Conservation (phyloP, 2,113 vertebrate genomes). For the Centropus bengalensis region DNA sequence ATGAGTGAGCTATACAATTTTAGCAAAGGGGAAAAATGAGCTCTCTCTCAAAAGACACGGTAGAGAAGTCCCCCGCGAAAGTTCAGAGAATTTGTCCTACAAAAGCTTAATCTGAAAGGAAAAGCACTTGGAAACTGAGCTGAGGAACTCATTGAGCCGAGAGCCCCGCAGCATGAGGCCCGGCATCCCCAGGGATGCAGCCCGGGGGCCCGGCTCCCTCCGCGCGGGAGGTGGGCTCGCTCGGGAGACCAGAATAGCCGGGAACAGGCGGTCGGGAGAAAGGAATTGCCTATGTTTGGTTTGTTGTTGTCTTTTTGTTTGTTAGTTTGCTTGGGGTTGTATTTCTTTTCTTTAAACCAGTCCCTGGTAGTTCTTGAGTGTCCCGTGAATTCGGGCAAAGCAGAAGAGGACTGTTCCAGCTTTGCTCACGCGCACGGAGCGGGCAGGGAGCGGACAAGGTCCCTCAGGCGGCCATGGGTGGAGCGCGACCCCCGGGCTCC, state of each 20-base stretch:
- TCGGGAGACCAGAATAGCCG: neutral
- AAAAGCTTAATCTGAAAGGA: neutral
- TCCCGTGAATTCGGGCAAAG: no score
- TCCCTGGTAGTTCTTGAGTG: neutral
- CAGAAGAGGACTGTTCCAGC: no score
- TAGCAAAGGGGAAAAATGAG: neutral
- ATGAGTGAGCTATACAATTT: neutral
- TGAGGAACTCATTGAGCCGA: rapidly evolving
- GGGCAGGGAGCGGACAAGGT: no score
- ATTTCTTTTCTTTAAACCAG: neutral
- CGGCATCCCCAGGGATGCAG: neutral
- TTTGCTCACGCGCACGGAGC: no score
- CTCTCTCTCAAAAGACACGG: neutral
- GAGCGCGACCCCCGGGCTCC: no score
- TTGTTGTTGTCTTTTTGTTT: neutral
- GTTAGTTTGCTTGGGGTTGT: neutral
- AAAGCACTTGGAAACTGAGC: neutral
- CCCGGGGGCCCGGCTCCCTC: no score
- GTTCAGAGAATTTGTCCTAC: neutral
- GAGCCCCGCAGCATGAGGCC: no score
- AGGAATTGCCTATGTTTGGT: neutral
- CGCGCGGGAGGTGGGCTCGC: no score
- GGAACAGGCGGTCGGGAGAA: no score
- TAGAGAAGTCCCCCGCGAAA: neutral
- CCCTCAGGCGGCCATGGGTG: no score